A percentile compares a stretch with the other conserved stretches of the same genome.
These are phyloP conservation scores for Aleadryas rufinucha DNA, from an alignment of 2,113 vertebrate genomes.

Conservation along the genomic window DNA sequence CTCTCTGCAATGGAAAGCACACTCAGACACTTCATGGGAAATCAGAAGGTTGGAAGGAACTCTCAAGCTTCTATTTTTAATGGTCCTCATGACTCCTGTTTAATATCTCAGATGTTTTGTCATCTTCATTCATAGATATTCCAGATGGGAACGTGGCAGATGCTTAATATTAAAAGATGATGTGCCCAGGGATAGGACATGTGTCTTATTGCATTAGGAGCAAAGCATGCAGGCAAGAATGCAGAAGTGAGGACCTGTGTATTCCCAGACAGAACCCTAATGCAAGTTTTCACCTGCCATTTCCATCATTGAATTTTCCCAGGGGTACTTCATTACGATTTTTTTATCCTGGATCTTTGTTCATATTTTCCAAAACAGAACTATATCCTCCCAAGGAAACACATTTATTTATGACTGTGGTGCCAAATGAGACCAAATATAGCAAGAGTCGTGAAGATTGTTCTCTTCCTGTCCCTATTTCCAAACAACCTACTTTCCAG, in stretches of 20 bases:
- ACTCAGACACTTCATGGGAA: neutral
- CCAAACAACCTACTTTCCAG: conserved; percentile 10
- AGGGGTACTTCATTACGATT: neutral
- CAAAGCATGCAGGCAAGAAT: neutral
- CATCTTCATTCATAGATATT: neutral
- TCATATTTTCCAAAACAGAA: neutral
- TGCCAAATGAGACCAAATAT: neutral
- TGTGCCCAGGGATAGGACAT: neutral
- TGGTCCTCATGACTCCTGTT: neutral
- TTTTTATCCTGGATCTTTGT: neutral
- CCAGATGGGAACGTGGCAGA: neutral
- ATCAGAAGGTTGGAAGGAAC: neutral
- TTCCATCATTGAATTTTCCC: neutral
- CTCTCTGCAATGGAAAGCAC: neutral
- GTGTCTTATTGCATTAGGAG: neutral
- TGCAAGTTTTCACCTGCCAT: neutral
- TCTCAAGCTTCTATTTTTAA: neutral
- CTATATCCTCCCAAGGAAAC: neutral
- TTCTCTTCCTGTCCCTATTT: neutral
- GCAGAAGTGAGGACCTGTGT: neutral
- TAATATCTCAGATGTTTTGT: neutral
- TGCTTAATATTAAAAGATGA: neutral
- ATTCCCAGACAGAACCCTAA: neutral
- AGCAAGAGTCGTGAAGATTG: neutral
- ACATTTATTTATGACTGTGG: neutral